Evolutionary conservation across 2,888 invertebrate species (phyloP).

Genomic region (Rotaria socialis): DNA sequence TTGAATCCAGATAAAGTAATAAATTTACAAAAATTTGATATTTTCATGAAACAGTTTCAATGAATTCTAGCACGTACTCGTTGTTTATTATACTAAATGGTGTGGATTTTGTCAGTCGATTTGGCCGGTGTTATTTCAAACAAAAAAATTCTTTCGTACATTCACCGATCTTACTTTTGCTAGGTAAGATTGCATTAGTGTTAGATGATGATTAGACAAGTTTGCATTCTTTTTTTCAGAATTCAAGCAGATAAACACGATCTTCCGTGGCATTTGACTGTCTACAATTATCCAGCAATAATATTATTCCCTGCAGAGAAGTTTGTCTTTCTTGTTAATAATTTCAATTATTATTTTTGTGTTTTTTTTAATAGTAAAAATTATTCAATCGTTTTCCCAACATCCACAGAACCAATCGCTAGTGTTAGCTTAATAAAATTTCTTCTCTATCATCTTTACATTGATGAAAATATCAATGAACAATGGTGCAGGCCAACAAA

Average conservation of each 20-base stretch:
- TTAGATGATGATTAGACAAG: not conserved
- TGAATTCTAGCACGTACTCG: not conserved
- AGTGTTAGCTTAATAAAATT: no score
- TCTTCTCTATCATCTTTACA: no score
- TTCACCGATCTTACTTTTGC: not conserved
- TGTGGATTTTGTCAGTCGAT: slow-evolving; percentile 15
- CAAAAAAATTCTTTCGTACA: not conserved
- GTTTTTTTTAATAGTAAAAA: no score
- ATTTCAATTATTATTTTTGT: no score
- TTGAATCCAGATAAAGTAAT: not conserved
- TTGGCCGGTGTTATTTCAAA: not conserved
- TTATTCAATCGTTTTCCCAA: no score
- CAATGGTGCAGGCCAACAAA: not conserved
- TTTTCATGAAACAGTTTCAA: no score
- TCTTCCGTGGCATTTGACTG: slow-evolving; percentile 8
- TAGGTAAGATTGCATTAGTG: not conserved
- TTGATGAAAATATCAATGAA: not conserved
- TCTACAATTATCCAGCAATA: not conserved
- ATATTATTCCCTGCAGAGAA: not conserved
- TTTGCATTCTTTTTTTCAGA: not conserved
- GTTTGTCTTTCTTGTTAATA: not conserved
- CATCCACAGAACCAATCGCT: no score
- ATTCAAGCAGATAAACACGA: slow-evolving; percentile 5
- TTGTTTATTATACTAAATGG: slow-evolving; percentile 24
- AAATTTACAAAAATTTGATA: not conserved